Base-by-base conservation (phyloP, 1,140 invertebrate genomes). In the Caenorhabditis brenneri region DNA sequence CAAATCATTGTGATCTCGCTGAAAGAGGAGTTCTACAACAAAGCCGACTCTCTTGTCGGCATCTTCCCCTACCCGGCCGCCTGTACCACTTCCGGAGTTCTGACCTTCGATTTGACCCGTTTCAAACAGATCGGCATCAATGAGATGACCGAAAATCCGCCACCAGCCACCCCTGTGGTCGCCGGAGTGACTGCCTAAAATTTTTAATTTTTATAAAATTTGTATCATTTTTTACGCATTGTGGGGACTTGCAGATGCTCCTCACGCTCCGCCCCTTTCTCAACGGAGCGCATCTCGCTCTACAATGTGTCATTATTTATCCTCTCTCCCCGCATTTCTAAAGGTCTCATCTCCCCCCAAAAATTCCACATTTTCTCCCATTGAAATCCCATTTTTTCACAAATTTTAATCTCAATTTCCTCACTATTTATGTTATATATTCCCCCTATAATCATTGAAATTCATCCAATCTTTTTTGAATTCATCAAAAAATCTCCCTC, bases 1-100 rank as follows among this genome's bases (percentile, higher is more conserved):
- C 98, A 99, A 92, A 97, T 97, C 79, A 99, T 99, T 92, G 97
- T 99, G 79, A 99, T 99, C 91, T 99, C 97, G 9, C 93, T 99
- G 51, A 99, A 99, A 92, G 98, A 99, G 92, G 98, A 99, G 92
- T 99, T 99, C 93, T 99, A 98, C 93, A 96, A 96, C 39, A 96
- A 97, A 92, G 95, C 97, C 0, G 97, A 99, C 93, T 95, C 96
- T 16, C 93, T 99, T 5, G 95, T 99, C 91, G 98, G 97, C 79
- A 98, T 99, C 90, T 97, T 95, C 90, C 97, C 97, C 5, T 95
- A 97, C 93, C 84, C 87, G 5, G 85, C 85, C n/a, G 80, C 84
- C 9, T 88, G 87, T 48, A 86, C 84, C 58, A 74, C 55, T 12
- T 88, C 87, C 48, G 87, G 87, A 4, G 80, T 88, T 22, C 87